Base-by-base conservation (phyloP, 2,888 invertebrate genomes). In the Masnerella sp. region DNA sequence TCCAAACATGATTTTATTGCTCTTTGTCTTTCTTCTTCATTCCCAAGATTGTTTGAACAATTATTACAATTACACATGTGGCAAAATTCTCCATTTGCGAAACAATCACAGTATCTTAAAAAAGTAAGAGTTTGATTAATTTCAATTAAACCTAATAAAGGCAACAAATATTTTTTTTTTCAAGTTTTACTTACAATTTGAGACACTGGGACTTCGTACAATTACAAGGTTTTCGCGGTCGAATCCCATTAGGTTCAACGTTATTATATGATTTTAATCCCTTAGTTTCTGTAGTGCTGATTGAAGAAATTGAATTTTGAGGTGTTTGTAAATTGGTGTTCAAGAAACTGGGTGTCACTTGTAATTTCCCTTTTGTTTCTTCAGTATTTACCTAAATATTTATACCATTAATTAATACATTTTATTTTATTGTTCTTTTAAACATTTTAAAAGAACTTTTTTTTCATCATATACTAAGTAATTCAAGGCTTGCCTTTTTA, bases 31-130 rank as follows among this genome's bases (percentile, higher is more conserved):
- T 97, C 94, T 81, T 97, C 97, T 87, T 99, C 99, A 85, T 97
- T 96, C 71, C 95, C 94, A 77, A 99, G 89, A 89, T 99, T 99
- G 85, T 99, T 99, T 81, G 93, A 96, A 87, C 99, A 99, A 88
- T 98, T 97, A 87, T 93, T 95, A 88, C 99, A 99, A 87, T 99
- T 99, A 89, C 99, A 99, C 88, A 93, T 93, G 88, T 96, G 94
- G 89, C 99, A 99, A 88, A 99, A 99, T 89, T 99, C 99, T 2
- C 98, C 99, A 89, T 98, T 99, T 2, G 99, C 99, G 90, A 99
- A 99, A 87, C 99, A 99, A 87, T 99, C 99, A 89, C 99, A 99
- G 88, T 99, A 93, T 78, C 92, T 92, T 84, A 9, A 68, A 34
- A 14, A 36, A 36, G 4, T 2, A 30, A 30, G 7, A 30, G 2